Base-by-base conservation (phyloP, 2,113 vertebrate genomes). In the Crotalus tigris region DNA sequence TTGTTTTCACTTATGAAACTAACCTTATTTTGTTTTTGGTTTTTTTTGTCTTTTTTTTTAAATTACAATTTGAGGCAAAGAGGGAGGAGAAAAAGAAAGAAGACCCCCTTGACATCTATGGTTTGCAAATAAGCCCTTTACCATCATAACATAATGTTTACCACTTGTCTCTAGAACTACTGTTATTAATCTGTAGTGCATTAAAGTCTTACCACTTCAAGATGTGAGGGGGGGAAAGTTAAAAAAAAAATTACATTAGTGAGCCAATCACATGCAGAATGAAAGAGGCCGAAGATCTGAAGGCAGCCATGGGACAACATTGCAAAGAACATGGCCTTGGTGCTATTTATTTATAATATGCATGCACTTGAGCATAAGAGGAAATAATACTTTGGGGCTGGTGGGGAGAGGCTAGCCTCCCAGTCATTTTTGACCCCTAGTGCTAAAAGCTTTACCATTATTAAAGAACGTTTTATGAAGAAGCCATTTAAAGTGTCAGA, bases 391-490 rank as follows among this genome's bases (percentile, higher is more conserved):
- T 96, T 94, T 85, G 92, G 85, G 23, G 49, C 44, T 19, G 39
- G 92, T 24, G 51, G 15, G 51, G 88, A 85, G 95, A 96, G 97
- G 94, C 96, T 93, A 95, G 94, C 95, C 91, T 94, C 95, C 97
- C 95, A 95, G 91, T 81, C 92, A 93, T 96, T 97, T 97, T 96
- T 96, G 95, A 97, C 97, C 97, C 95, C 94, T 94, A 96, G 96
- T 96, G 94, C 97, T 97, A 97, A 98, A 96, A 97, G 96, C 94
- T 96, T 96, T 96, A 95, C 94, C 95, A 95, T 96, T 96, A 97
- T 97, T 97, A 97, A 96, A 97, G 95, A 96, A 97, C 97, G 93
- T 96, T 97, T 97, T 97, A 97, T 94, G 96, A 98, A 96, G 95
- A 96, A 97, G 96, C 94, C 95, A 96, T 96, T 98, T 97, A 97